Percentiles rank a stretch among this genome's conserved stretches.
Evolutionary conservation across 2,888 invertebrate genomes (phyloP).

Genomic region (Diplolepis rosae): DNA sequence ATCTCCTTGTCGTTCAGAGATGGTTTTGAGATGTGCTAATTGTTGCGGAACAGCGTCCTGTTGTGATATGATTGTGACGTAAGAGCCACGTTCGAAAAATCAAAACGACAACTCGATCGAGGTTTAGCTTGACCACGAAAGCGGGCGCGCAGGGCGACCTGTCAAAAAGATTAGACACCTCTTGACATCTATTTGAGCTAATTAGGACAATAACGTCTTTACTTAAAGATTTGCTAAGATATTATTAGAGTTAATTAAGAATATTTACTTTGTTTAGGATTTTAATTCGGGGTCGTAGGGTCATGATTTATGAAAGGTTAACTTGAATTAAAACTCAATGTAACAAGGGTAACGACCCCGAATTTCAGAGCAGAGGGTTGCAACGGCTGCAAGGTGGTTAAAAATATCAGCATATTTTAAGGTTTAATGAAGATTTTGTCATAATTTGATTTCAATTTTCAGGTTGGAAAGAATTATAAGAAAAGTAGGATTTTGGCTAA

Average conservation of each 20-base stretch:
- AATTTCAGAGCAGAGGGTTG: conserved; percentile 37
- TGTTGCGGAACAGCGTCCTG: not conserved
- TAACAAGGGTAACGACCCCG: conserved; percentile 28
- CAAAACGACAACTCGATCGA: not conserved
- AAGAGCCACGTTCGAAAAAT: not conserved
- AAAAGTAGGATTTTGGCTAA: too few relatives aligned
- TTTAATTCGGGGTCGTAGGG: not conserved
- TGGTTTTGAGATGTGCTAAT: not conserved
- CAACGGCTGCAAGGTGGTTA: conserved; percentile 39
- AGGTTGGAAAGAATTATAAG: not conserved
- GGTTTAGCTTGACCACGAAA: conserved; percentile 20
- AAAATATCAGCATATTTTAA: conserved; percentile 35
- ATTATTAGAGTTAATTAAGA: not conserved
- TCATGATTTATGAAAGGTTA: not conserved
- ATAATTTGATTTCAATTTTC: not conserved
- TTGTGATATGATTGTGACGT: not conserved
- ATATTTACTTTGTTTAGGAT: not conserved
- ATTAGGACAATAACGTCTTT: not conserved
- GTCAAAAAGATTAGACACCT: conserved; percentile 25
- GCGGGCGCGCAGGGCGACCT: conserved; percentile 27
- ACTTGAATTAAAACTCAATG: too few relatives aligned
- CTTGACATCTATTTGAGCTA: conserved; percentile 22
- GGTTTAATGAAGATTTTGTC: not conserved
- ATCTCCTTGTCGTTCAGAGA: not conserved
- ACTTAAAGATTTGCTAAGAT: not conserved